phyloP scores from a whole-genome alignment of 2,797 vertebrate species.

The Parambassis ranga region DNA sequence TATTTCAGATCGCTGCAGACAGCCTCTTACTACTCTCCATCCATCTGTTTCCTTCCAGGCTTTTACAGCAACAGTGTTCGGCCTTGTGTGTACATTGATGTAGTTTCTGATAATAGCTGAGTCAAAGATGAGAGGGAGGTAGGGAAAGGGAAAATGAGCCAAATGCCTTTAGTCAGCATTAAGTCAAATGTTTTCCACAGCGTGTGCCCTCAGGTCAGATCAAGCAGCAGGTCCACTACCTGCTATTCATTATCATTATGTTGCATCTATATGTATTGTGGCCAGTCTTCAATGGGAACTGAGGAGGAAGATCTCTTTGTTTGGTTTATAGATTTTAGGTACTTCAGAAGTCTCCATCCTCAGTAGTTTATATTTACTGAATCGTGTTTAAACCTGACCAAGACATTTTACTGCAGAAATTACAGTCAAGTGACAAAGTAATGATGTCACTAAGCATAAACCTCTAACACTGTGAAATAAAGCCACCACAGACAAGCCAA shows the following conservation, averaged over 20 bases:
- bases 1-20: conserved; percentile 24
- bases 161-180: conserved; percentile 25
- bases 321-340: conserved; percentile 26
- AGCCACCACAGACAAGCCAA: too few relatives aligned
- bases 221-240: conserved; percentile 31
- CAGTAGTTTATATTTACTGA: too few relatives aligned
- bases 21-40: conserved; percentile 23
- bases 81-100: conserved; percentile 20
- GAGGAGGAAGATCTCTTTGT: conserved; percentile 38
- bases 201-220: background rate
- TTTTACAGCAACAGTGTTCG: conserved; percentile 38
- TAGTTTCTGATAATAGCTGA: conserved; percentile 26
- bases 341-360: too few relatives aligned
- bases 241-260: conserved; percentile 27
- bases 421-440: too few relatives aligned
- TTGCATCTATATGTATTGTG: conserved; percentile 44
- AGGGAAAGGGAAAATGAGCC: background rate
- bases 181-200: conserved; percentile 10
- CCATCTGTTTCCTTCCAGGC: conserved; percentile 29
- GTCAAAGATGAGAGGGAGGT: conserved; percentile 12
- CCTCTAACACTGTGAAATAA: too few relatives aligned
- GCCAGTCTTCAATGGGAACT: conserved; percentile 31
- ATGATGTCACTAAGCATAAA: too few relatives aligned
- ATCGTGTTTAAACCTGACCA: too few relatives aligned
- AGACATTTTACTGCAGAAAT: too few relatives aligned